These are phyloP conservation scores for Lepas anatifera DNA, from an alignment of 2,888 invertebrate species.

Conservation along the genomic window DNA sequence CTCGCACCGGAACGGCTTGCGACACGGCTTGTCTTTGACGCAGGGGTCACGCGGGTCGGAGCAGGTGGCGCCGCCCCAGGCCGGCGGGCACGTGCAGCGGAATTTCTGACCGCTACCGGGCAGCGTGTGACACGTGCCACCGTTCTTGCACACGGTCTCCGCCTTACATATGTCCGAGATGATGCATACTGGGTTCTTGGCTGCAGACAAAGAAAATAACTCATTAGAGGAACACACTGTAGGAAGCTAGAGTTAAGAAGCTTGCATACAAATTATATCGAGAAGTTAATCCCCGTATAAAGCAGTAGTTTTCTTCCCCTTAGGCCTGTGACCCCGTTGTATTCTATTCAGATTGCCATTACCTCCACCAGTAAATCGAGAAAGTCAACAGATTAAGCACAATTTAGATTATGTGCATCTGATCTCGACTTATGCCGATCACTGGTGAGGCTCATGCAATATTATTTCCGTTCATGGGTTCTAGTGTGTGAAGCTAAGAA, in stretches of 20 bases:
- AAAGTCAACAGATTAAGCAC: too few species aligned
- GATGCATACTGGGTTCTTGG: not conserved
- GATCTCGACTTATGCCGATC: too few species aligned
- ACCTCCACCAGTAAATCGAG: too few species aligned
- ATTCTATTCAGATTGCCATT: too few species aligned
- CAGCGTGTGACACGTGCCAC: not conserved
- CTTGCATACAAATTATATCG: too few species aligned
- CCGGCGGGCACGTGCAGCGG: constrained; percentile 3
- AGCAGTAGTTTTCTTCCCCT: too few species aligned
- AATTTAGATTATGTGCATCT: too few species aligned
- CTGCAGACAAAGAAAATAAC: not conserved
- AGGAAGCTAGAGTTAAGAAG: not conserved
- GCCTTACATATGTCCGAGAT: not conserved
- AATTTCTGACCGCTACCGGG: not conserved
- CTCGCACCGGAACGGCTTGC: not conserved
- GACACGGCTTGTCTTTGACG: not conserved
- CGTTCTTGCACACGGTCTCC: not conserved
- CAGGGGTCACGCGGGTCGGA: not conserved
- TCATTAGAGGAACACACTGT: not conserved
- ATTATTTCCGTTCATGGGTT: too few species aligned
- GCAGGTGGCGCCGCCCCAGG: constrained; percentile 6
- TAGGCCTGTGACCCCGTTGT: too few species aligned
- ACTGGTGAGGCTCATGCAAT: too few species aligned
- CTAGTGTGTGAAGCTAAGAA: too few species aligned
- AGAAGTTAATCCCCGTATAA: too few species aligned